A percentile compares a stretch with the other conserved stretches of the same genome.
Conservation (phyloP, 2,113 vertebrate genomes). For the Misgurnus mizolepis region DNA sequence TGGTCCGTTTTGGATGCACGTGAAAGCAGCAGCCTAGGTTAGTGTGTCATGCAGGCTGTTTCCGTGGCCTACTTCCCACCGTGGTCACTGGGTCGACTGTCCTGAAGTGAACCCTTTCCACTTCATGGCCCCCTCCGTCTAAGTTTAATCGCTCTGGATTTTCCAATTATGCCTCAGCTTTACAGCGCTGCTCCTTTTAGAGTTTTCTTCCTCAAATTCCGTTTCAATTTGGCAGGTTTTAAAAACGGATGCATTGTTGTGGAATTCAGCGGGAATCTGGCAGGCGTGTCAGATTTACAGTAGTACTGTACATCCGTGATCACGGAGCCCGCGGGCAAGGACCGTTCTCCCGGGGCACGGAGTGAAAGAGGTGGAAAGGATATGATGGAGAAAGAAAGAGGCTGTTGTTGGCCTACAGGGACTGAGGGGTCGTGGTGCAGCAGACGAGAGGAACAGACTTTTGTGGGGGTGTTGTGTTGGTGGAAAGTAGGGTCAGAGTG, state of each 20-base stretch:
- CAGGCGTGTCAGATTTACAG: conserved; percentile 47
- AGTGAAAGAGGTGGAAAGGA: conserved; percentile 35
- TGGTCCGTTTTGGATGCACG: conserved; percentile 3
- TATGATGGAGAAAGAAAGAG: conserved; percentile 42
- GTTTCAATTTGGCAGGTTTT: conserved; percentile 17
- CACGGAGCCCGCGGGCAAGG: conserved; percentile 46
- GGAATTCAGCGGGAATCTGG: conserved; percentile 18
- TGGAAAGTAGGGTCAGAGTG: conserved; percentile 49
- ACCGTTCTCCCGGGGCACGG: conserved; percentile 31
- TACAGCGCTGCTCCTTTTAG: conserved; percentile 33
- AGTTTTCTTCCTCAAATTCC: conserved; percentile 8
- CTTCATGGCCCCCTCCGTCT: conserved; percentile 41
- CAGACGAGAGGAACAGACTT: conserved; percentile 59
- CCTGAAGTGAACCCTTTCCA: conserved; percentile 49
- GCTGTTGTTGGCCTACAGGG: conserved; percentile 57
- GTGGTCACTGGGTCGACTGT: conserved; percentile 49
- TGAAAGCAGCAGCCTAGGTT: conserved; percentile 30
- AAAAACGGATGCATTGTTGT: conserved; percentile 36
- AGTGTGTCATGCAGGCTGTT: conserved; percentile 34
- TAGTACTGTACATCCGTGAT: conserved; percentile 47
- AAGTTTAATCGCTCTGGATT: conserved; percentile 48
- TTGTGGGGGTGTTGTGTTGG: conserved; percentile 62
- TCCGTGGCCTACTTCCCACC: conserved; percentile 42
- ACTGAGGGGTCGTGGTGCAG: conserved; percentile 56
- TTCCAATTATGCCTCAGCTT: conserved; percentile 50